These are phyloP conservation scores for Virgularia gustaviana DNA, from an alignment of 92 coral and sea anemone genomes.

Conservation along the genomic window DNA sequence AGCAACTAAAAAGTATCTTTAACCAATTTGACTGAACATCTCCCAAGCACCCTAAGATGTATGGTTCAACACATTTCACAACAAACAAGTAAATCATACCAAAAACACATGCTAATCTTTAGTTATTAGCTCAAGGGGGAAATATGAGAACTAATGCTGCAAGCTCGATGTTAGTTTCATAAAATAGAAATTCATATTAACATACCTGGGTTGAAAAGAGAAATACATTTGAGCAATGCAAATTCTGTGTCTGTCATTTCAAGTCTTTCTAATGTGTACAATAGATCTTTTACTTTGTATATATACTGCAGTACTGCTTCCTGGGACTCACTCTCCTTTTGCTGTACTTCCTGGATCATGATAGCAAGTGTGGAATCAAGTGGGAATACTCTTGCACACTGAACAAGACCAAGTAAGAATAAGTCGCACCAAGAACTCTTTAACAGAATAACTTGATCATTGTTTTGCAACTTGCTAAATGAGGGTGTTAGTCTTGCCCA, in stretches of 20 bases:
- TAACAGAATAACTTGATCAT: slow-evolving; percentile 74
- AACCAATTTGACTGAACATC: no score
- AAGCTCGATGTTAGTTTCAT: no score
- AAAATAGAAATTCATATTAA: no score
- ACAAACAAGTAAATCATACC: no score
- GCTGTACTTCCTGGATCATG: slow-evolving; percentile 52
- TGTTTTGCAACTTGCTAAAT: slow-evolving; percentile 62
- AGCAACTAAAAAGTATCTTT: no score
- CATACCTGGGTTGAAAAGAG: slow-evolving; percentile 93
- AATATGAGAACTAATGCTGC: no score
- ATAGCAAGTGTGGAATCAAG: slow-evolving; percentile 75
- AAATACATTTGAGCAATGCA: slow-evolving; percentile 81
- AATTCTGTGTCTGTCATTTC: slow-evolving; percentile 73
- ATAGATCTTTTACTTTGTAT: slow-evolving; percentile 70
- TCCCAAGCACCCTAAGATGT: no score
- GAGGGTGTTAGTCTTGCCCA: slow-evolving; percentile 79
- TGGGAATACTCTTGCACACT: slow-evolving; percentile 80
- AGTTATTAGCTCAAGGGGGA: no score
- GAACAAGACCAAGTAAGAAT: slow-evolving; percentile 83
- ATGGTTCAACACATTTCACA: no score
- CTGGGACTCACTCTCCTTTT: slow-evolving; percentile 1
- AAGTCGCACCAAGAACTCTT: slow-evolving; percentile 86
- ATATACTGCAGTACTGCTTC: slow-evolving; percentile 60
- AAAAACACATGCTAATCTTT: no score
- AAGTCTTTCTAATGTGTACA: slow-evolving; percentile 80